Evolutionary conservation across 2,113 vertebrate species (phyloP), one percentile per base, ranked within the genome.

Genomic region (Columba livia): DNA sequence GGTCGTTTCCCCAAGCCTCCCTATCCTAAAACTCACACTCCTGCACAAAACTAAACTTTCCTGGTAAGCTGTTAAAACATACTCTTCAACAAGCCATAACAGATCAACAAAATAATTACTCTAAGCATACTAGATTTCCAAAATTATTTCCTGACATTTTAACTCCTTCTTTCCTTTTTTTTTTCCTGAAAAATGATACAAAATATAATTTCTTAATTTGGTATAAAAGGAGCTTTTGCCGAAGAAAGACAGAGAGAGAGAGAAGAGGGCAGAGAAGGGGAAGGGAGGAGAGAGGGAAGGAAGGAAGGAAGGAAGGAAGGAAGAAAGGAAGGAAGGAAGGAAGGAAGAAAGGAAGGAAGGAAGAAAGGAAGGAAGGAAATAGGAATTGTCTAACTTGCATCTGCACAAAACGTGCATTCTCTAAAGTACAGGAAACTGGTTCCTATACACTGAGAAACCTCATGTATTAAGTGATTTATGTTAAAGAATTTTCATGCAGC

Each of bases 101-200:
- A 79, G 69, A 89, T 65, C 44, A 92, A 77, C 85, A 94, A 70
- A 92, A 69, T 92, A 95, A 96, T 93, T 94, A 47, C 4, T 82
- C 78, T 85, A 72, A 97, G 31, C 17, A 75, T 79, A 85, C 9
- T 61, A 70, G 29, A 16, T 93, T 94, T 94, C 54, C 36, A 92
- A 66, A 92, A 93, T 79, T 88, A 69, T 96, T 97, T 92, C 15
- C 48, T 96, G 34, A 16, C 6, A n/a, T 71, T 89, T 53, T 42
- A 40, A 67, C 50, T 48, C 14, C 26, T 71, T 10, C 25, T 21
- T 25, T 32, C n/a, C 16, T 71, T 89, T 62, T 38, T 28, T 57
- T 34, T 54, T 62, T 3, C 53, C 94, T 67, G 61, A 92, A 66
- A 97, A 96, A 62, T 82, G 2, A 93, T 83, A 79, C 7, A 54